phyloP scores from a whole-genome alignment of 30 jellyfish, hydroid and myxozoan genomes.

The Rhopilema esculentum region DNA sequence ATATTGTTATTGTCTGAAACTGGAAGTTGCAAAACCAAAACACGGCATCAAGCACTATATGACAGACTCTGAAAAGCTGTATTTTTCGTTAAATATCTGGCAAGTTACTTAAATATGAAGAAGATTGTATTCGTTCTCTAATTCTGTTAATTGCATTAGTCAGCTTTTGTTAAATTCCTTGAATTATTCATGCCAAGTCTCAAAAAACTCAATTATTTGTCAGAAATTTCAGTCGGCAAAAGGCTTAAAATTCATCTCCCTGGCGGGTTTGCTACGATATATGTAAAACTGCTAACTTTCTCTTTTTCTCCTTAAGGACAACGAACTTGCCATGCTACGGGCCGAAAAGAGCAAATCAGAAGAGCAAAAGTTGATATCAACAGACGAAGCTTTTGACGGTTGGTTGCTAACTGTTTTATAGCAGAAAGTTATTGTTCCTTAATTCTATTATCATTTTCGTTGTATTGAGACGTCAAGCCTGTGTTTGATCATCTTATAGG shows the following conservation, averaged over 20 bases:
- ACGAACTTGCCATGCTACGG: background rate
- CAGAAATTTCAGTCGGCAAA: background rate
- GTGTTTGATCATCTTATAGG: no score
- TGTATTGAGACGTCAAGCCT: no score
- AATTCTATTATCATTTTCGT: background rate
- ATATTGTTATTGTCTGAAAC: no score
- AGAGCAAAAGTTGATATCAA: background rate
- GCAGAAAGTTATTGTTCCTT: background rate
- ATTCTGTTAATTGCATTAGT: background rate
- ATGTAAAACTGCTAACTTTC: background rate
- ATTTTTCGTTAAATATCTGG: no score
- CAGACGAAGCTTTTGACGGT: background rate
- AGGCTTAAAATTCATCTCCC: background rate
- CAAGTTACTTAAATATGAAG: background rate
- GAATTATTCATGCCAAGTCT: background rate
- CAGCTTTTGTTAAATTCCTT: background rate
- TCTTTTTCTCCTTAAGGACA: background rate
- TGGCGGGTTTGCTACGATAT: background rate
- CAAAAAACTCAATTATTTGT: background rate
- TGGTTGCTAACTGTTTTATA: background rate
- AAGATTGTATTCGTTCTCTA: background rate
- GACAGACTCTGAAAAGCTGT: no score
- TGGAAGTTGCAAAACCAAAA: no score
- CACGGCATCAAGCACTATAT: no score
- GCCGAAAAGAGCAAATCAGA: conserved; percentile 16